These are phyloP conservation scores for Heliconius eleuchia DNA, from an alignment of 1,140 invertebrate species.

Conservation along the genomic window DNA sequence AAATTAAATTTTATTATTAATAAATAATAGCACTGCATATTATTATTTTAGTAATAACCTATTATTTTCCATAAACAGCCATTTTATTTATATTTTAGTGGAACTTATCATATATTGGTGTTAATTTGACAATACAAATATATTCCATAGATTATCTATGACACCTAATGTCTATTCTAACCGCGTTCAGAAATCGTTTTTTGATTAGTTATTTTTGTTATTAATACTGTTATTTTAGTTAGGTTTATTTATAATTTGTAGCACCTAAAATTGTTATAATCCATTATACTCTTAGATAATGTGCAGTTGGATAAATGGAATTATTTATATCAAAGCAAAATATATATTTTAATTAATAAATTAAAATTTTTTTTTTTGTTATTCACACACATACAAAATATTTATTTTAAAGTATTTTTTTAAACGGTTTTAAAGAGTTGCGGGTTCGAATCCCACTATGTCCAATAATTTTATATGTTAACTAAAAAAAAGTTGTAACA, in stretches of 20 bases:
- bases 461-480: no score
- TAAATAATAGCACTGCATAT: constrained; percentile 26
- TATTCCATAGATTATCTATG: constrained; percentile 13
- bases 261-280: constrained; percentile 17
- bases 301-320: no score
- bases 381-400: no score
- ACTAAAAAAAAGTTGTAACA: no score
- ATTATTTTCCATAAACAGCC: constrained; percentile 36
- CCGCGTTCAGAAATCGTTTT: constrained; percentile 22
- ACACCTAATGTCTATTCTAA: constrained; percentile 18
- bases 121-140: constrained; percentile 19
- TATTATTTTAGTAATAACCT: constrained; percentile 7
- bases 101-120: constrained; percentile 17
- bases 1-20: constrained; percentile 1
- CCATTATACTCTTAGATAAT: neutral
- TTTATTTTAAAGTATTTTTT: no score
- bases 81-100: constrained; percentile 15
- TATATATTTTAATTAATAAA: no score
- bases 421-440: no score
- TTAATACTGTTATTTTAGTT: constrained; percentile 26
- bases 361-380: no score
- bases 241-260: constrained; percentile 19
- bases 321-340: no score
- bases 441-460: no score
- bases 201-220: constrained; percentile 5